These are phyloP conservation scores for Sesia bembeciformis DNA, from an alignment of 2,888 invertebrate genomes.

Conservation along the genomic window DNA sequence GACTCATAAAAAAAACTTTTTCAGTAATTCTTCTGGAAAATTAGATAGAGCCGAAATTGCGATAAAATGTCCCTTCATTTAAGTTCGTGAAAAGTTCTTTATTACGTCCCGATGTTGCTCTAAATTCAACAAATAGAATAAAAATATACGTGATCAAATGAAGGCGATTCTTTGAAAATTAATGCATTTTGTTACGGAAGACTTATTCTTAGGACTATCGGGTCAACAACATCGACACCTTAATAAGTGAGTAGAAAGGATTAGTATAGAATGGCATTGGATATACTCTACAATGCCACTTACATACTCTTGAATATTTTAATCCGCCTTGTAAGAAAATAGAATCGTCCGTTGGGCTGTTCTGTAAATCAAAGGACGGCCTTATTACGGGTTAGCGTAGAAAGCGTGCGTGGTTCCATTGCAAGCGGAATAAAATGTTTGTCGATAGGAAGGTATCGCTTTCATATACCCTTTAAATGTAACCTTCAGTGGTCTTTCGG, in stretches of 20 bases:
- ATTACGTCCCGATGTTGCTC: too few relatives aligned
- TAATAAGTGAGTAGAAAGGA: too few relatives aligned
- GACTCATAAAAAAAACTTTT: neutral
- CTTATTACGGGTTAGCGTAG: slow-evolving; percentile 5
- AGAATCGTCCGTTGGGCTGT: slow-evolving; percentile 8
- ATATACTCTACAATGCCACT: slow-evolving; percentile 3
- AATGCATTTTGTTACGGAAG: too few relatives aligned
- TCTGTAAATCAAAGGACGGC: slow-evolving; percentile 8
- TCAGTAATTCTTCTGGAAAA: neutral
- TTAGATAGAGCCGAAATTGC: neutral
- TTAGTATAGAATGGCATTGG: too few relatives aligned
- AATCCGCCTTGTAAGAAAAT: slow-evolving; percentile 10
- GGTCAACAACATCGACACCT: too few relatives aligned
- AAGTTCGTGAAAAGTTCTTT: neutral
- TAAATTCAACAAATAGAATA: too few relatives aligned
- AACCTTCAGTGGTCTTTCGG: too few relatives aligned
- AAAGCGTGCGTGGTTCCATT: neutral
- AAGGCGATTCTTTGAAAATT: too few relatives aligned
- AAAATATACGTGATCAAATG: too few relatives aligned
- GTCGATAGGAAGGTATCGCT: too few relatives aligned
- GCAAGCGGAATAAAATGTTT: neutral
- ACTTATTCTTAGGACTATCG: too few relatives aligned
- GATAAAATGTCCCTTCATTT: neutral
- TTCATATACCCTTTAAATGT: too few relatives aligned
- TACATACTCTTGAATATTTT: slow-evolving; percentile 9